Percentiles rank a stretch among this genome's conserved stretches.
Evolutionary conservation across 37 sponge, comb jelly and placozoan species (phyloP).

Genomic region (Cladorhizidae sp.): DNA sequence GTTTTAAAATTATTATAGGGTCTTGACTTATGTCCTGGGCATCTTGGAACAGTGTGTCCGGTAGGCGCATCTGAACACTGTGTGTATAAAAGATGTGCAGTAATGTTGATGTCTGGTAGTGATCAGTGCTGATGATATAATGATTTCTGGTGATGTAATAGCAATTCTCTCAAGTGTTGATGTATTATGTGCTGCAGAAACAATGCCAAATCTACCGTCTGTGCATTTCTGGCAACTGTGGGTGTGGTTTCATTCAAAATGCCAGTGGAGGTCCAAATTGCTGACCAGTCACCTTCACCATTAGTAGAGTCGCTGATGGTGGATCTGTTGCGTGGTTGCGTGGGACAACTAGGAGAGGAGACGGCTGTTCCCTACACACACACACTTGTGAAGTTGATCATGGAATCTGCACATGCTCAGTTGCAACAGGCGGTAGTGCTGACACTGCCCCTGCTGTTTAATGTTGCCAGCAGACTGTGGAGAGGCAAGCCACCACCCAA

Average conservation of each 20-base stretch:
- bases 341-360: not conserved
- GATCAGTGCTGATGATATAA: too few relatives aligned
- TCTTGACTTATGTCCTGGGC: not conserved
- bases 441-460: slow-evolving; percentile 5
- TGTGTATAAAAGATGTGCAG: too few relatives aligned
- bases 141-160: too few relatives aligned
- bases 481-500: not conserved
- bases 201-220: not conserved
- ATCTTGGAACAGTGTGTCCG: not conserved
- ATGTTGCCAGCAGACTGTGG: not conserved
- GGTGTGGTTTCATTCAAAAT: not conserved
- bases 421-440: slow-evolving; percentile 4
- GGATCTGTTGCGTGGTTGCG: not conserved
- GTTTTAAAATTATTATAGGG: not conserved
- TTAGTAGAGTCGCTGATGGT: not conserved
- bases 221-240: slow-evolving; percentile 14
- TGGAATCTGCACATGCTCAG: not conserved
- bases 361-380: not conserved
- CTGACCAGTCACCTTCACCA: not conserved
- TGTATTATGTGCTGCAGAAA: slow-evolving; percentile 2
- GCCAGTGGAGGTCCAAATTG: not conserved
- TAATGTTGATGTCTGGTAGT: too few relatives aligned
- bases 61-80: too few relatives aligned
- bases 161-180: too few relatives aligned
- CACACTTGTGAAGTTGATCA: not conserved